Evolutionary conservation across 2,888 invertebrate genomes (phyloP).

Genomic region (Sesia apiformis): DNA sequence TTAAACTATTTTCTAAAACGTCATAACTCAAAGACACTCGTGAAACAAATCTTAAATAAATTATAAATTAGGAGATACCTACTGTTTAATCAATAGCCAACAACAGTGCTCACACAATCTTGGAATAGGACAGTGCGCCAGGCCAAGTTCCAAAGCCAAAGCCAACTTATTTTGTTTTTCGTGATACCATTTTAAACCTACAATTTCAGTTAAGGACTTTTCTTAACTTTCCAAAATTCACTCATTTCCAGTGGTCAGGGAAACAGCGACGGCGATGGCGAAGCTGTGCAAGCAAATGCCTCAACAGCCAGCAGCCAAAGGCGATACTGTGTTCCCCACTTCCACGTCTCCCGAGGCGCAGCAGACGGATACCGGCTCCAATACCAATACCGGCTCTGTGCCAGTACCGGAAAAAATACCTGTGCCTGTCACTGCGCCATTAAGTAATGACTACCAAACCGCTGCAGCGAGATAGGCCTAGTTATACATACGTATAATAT

Average conservation of each 20-base stretch:
- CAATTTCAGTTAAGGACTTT: no score
- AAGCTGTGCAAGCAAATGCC: conserved; percentile 45
- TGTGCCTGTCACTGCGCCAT: neutral
- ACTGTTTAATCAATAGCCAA: no score
- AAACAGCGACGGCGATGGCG: conserved; percentile 56
- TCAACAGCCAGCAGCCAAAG: conserved; percentile 6
- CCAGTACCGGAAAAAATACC: neutral
- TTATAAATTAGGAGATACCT: no score
- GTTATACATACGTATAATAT: neutral
- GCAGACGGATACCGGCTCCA: neutral
- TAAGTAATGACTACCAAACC: conserved; percentile 13
- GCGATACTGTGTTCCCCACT: conserved; percentile 13
- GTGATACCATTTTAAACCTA: no score
- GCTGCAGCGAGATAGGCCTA: neutral
- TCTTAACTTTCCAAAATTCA: no score
- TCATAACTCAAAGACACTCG: no score
- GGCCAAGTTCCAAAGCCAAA: no score
- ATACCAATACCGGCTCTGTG: neutral
- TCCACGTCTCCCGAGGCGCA: conserved; percentile 2
- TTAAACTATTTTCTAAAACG: no score
- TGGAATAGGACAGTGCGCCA: no score
- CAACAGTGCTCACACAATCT: no score
- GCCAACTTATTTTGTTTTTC: no score
- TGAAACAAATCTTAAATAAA: no score
- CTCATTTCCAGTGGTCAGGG: conserved; percentile 40